Conservation (phyloP, 2,113 vertebrate species). For the Nycticryphes semicollaris region DNA sequence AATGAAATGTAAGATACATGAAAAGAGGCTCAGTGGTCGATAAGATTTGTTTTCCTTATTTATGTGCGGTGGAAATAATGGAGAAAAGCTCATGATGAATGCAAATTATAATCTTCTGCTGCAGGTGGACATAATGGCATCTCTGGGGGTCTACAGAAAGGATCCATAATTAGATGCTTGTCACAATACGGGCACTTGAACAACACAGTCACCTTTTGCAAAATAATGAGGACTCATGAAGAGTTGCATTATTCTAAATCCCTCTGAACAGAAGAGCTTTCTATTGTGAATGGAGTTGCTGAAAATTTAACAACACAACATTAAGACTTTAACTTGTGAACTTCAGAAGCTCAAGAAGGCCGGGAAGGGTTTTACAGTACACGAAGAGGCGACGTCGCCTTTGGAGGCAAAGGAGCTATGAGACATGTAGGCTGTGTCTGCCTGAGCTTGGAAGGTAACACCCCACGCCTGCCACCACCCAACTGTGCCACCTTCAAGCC, state of each 20-base stretch:
- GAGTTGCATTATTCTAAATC: background rate
- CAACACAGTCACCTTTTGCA: background rate
- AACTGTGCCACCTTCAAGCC: rapidly evolving
- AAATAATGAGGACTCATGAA: background rate
- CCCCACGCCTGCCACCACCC: background rate
- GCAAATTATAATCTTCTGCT: background rate
- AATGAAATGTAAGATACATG: background rate
- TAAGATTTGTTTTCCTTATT: conserved; percentile 28
- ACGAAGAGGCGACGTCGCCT: rapidly evolving
- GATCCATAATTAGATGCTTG: background rate
- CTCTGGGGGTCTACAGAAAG: background rate
- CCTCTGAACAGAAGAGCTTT: background rate
- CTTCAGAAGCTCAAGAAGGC: background rate
- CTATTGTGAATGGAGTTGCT: background rate
- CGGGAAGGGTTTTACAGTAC: background rate
- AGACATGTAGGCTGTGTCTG: rapidly evolving
- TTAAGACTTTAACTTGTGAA: background rate
- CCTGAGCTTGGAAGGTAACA: background rate
- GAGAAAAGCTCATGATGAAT: conserved; percentile 4
- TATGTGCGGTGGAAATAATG: background rate
- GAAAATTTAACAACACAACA: background rate
- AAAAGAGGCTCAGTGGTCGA: background rate
- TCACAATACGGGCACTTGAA: conserved; percentile 10
- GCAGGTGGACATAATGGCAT: conserved; percentile 15
- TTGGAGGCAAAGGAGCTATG: rapidly evolving